Conservation (phyloP, 92 coral and sea anemone species). For the Phenganax stokvisi region DNA sequence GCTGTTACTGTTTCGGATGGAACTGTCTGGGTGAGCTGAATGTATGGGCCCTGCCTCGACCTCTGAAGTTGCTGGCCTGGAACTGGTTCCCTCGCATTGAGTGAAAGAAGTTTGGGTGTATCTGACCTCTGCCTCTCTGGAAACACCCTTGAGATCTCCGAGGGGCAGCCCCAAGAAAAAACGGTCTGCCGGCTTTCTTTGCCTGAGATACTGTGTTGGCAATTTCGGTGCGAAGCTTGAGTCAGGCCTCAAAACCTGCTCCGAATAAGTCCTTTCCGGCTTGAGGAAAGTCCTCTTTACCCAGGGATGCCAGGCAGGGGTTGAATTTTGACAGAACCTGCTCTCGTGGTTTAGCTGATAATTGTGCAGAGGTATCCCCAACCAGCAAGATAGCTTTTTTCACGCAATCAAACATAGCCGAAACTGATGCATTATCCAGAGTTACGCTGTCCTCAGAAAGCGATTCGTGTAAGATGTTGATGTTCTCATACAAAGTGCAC, state of each 20-base stretch:
- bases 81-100: slow-evolving; percentile 29
- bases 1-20: slow-evolving; percentile 39
- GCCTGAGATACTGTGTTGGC: slow-evolving; percentile 45
- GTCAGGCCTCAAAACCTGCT: slow-evolving; percentile 44
- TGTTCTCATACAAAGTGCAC: slow-evolving; percentile 41
- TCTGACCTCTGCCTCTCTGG: slow-evolving; percentile 41
- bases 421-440: slow-evolving; percentile 41
- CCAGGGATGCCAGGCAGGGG: slow-evolving; percentile 47
- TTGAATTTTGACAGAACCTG: slow-evolving; percentile 52
- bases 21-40: slow-evolving; percentile 35
- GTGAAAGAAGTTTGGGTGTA: slow-evolving; percentile 25
- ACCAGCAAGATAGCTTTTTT: slow-evolving; percentile 46
- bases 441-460: slow-evolving; percentile 14
- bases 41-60: slow-evolving; percentile 39
- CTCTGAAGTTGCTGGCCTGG: slow-evolving; percentile 39
- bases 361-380: slow-evolving; percentile 50
- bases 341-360: slow-evolving; percentile 47
- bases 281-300: slow-evolving; percentile 51
- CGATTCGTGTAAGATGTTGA: slow-evolving; percentile 28
- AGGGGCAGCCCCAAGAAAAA: slow-evolving; percentile 47
- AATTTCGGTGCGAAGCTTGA: slow-evolving; percentile 46
- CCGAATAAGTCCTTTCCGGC: slow-evolving; percentile 47
- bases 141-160: slow-evolving; percentile 44
- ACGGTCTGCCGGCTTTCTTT: slow-evolving; percentile 43
- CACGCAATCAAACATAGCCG: slow-evolving; percentile 19